phyloP scores from a whole-genome alignment of 2,888 invertebrate species.

The Acanthosepion lycidas region DNA sequence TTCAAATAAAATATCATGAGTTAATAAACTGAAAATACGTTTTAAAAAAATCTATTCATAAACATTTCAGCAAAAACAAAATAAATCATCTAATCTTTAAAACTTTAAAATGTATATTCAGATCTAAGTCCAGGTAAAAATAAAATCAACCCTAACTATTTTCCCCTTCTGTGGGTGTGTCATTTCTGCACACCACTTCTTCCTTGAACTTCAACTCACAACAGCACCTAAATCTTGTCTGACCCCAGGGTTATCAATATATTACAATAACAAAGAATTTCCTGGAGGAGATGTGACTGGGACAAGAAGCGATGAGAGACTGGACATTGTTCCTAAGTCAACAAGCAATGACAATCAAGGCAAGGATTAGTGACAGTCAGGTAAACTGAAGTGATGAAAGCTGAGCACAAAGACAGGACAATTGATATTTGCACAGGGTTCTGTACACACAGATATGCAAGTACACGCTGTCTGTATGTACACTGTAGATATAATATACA shows the following conservation, averaged over 20 bases:
- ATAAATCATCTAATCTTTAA: too few species aligned
- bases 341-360: neutral
- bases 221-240: neutral
- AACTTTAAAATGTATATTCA: too few species aligned
- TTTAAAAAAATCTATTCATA: too few species aligned
- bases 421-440: neutral
- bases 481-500: neutral
- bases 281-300: neutral
- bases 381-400: neutral
- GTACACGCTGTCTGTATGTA: too few species aligned
- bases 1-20: too few species aligned
- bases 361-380: slow-evolving; percentile 16
- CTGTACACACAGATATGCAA: neutral
- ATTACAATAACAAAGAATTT: slow-evolving; percentile 8
- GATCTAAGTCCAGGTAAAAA: too few species aligned
- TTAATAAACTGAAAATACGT: too few species aligned
- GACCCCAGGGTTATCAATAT: neutral
- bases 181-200: neutral
- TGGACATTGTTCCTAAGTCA: neutral
- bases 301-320: slow-evolving; percentile 14
- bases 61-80: too few species aligned
- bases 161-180: neutral
- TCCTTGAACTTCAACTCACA: neutral
- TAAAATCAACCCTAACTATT: too few species aligned
- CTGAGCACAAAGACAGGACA: neutral